Percentiles rank a stretch among this genome's conserved stretches.
Evolutionary conservation across 2,113 vertebrate species (phyloP).

Genomic region (Eptesicus fuscus): DNA sequence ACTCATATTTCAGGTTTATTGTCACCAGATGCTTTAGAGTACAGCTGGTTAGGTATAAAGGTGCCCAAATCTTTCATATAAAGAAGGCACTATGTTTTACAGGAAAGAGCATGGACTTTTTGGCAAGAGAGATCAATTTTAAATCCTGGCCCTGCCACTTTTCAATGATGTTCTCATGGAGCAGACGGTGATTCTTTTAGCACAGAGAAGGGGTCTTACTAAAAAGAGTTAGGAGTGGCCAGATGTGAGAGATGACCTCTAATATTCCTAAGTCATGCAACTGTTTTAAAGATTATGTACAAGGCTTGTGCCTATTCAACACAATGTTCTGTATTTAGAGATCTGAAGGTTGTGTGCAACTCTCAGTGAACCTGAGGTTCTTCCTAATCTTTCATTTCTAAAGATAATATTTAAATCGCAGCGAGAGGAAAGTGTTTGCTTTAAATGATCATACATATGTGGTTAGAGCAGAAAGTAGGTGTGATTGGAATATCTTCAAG

Average conservation of each 20-base stretch:
- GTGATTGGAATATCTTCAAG: conserved; percentile 78
- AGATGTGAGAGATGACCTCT: neutral
- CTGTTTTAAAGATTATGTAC: neutral
- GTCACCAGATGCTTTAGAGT: neutral
- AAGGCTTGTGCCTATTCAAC: neutral
- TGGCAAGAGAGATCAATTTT: neutral
- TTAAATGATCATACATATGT: conserved; percentile 73
- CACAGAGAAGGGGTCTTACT: neutral
- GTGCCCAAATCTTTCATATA: neutral
- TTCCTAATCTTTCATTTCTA: conserved; percentile 32
- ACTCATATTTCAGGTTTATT: neutral
- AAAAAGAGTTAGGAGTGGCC: neutral
- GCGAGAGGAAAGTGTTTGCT: conserved; percentile 75
- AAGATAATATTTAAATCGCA: conserved; percentile 67
- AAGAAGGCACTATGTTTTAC: neutral
- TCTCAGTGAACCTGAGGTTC: conserved; percentile 26
- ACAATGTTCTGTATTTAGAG: neutral
- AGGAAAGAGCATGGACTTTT: neutral
- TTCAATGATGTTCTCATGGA: neutral
- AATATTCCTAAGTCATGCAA: neutral
- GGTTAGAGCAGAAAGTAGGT: conserved; percentile 76
- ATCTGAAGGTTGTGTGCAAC: neutral
- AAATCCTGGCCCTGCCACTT: neutral
- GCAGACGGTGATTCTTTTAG: neutral
- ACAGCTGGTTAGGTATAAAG: neutral